Conservation (phyloP, 2,113 vertebrate species). For the Dicrurus megarhynchus region DNA sequence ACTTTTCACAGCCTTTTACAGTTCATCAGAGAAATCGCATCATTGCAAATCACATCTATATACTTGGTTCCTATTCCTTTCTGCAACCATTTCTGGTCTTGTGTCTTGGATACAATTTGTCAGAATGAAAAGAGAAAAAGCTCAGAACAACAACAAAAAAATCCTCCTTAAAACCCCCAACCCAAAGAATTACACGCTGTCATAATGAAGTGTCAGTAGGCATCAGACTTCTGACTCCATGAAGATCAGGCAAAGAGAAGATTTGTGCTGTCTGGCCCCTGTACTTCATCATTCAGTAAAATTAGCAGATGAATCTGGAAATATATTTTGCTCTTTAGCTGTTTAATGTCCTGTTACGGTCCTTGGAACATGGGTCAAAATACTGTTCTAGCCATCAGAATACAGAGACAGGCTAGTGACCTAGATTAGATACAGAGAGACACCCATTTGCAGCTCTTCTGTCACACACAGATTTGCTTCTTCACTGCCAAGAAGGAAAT, state of each 20-base stretch:
- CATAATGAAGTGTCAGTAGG: not conserved
- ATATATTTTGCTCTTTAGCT: not conserved
- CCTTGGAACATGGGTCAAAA: not conserved
- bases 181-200: not conserved
- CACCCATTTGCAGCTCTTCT: not conserved
- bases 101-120: not conserved
- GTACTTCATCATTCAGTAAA: not conserved
- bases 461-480: not conserved
- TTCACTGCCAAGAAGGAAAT: not conserved
- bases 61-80: not conserved
- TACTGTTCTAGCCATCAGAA: not conserved
- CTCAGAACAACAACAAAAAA: not conserved
- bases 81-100: not conserved
- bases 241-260: not conserved
- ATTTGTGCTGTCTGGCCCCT: not conserved
- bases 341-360: not conserved
- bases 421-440: not conserved
- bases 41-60: not conserved
- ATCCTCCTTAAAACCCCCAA: fast-evolving
- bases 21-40: not conserved
- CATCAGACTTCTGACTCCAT: not conserved
- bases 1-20: not conserved
- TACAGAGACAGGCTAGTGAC: not conserved
- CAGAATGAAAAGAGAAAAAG: not conserved
- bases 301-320: not conserved